Base-by-base conservation (phyloP, 2,888 invertebrate genomes). In the Nomada ruficornis region DNA sequence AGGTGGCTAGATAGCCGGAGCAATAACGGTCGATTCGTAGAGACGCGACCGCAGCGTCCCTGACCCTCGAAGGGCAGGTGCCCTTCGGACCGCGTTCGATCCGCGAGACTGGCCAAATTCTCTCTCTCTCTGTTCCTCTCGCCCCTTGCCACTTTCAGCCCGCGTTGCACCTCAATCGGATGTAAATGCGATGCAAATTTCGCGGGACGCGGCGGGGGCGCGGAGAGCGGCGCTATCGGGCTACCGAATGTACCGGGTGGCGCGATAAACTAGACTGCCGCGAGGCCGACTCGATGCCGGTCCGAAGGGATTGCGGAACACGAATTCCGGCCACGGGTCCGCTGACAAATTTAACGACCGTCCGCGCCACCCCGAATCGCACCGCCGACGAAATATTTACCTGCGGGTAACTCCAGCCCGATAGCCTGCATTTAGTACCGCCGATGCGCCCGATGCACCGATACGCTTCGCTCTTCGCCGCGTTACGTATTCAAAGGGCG, bases 161-260 rank as follows among this genome's bases (percentile, higher is more conserved):
- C 77, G 86, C 82, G 88, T 85, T 78, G 83, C 82, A 77, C 85
- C 87, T 89, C 91, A 90, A 91, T 91, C 90, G 88, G 89, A 91
- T 92, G 91, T 90, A 91, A 92, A 91, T 91, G 90, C 88, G 85
- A 92, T 91, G 91, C 91, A 91, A 91, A 91, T 91, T 90, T 90
- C 79, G 72, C 57, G 80, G 84, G 86, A 74, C 73, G 73, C 55
- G 62, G 81, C 70, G 59, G 81, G 81, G 72, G 63, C 77, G 82
- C 63, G 83, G 42, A 79, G 85, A 86, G 82, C 85, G 83, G 82
- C 84, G 81, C 83, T 85, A 85, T 83, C 85, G 76, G 81, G 73
- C 86, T 80, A 81, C 86, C 81, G 85, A 85, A 81, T 81, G 77
- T 85, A 87, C 81, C 87, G 87, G 87, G 87, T 87, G 85, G 72